Conservation (phyloP, 2,888 invertebrate species). For the Orthosia incerta region DNA sequence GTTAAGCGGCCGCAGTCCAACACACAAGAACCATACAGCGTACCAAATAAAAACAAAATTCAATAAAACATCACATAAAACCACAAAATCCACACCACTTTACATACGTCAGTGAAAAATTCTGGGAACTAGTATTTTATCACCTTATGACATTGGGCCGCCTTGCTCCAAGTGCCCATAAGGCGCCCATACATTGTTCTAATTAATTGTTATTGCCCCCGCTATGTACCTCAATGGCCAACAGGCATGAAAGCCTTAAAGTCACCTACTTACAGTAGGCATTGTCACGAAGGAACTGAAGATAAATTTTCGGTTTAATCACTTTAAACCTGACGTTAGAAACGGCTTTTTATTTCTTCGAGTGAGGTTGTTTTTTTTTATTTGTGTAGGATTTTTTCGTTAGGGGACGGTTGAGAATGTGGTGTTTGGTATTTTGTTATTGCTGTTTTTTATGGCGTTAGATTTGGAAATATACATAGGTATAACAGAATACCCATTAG, state of each 20-base stretch:
- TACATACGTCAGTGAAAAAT: conserved; percentile 47
- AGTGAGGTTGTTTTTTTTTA: conserved; percentile 15
- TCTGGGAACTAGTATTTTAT: conserved; percentile 58
- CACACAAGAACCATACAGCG: neutral
- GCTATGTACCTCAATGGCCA: conserved; percentile 80
- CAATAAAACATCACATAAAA: conserved; percentile 36
- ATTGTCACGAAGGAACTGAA: conserved; percentile 74
- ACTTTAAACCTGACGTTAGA: conserved; percentile 72
- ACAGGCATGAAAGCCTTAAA: conserved; percentile 79
- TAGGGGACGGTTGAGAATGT: neutral
- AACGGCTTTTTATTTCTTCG: conserved; percentile 63
- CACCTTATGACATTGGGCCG: conserved; percentile 70
- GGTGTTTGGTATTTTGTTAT: neutral
- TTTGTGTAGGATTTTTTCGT: conserved; percentile 13
- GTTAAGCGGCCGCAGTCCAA: neutral
- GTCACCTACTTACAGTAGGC: conserved; percentile 70
- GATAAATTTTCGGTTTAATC: conserved; percentile 78
- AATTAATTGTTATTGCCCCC: conserved; percentile 88
- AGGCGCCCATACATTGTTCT: conserved; percentile 83
- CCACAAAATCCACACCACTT: conserved; percentile 37
- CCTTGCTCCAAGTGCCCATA: conserved; percentile 65
- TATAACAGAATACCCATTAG: too few species aligned
- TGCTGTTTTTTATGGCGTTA: conserved; percentile 8
- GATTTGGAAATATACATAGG: neutral
- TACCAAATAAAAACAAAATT: conserved; percentile 24